These are phyloP conservation scores for Babylonia areolata DNA, from an alignment of 1,140 invertebrate genomes.

Conservation along the genomic window DNA sequence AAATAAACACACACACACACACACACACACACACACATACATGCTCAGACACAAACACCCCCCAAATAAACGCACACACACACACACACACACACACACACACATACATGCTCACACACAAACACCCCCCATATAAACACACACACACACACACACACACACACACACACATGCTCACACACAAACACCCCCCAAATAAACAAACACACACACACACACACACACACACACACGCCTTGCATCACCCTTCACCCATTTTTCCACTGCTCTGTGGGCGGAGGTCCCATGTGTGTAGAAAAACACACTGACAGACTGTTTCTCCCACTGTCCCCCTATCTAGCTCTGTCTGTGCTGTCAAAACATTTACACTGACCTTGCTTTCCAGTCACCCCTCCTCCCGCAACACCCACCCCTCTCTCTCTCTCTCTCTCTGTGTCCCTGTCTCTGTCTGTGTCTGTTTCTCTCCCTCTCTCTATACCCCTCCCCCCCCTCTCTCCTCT, in stretches of 20 bases:
- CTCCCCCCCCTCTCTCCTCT: too few relatives aligned
- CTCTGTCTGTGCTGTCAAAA: too few relatives aligned
- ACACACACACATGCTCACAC: not conserved
- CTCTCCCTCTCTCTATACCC: too few relatives aligned
- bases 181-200: not conserved
- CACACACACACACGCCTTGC: not conserved
- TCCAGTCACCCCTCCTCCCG: too few relatives aligned
- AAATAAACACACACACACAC: not conserved
- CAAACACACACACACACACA: conserved; percentile 1
- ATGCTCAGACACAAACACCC: not conserved
- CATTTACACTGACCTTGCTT: too few relatives aligned
- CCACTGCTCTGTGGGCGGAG: not conserved
- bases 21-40: not conserved
- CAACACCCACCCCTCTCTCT: too few relatives aligned
- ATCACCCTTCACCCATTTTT: not conserved
- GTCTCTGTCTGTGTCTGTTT: too few relatives aligned
- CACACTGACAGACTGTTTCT: not conserved
- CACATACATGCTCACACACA: not conserved
- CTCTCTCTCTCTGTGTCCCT: too few relatives aligned
- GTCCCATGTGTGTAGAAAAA: not conserved
- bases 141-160: not conserved
- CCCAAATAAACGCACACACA: not conserved
- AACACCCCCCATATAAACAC: not conserved
- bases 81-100: not conserved
- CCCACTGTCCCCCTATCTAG: not conserved